phyloP scores from a whole-genome alignment of 2,797 vertebrate genomes.

The Poliocrania exsul region DNA sequence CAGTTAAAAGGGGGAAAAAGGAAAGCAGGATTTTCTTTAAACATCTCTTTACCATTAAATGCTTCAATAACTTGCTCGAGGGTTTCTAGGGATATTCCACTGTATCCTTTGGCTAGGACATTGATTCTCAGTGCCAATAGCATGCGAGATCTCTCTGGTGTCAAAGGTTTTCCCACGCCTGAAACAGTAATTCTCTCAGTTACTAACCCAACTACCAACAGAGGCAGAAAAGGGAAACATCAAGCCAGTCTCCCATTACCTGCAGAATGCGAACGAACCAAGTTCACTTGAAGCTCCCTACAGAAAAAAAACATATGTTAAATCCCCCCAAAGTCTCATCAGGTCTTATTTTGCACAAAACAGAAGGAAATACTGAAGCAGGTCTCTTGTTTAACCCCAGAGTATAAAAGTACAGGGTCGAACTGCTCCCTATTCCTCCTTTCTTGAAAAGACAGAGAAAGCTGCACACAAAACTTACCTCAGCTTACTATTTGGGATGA shows the following conservation, averaged over 20 bases:
- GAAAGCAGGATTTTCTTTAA: neutral
- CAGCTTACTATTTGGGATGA: slow-evolving; percentile 92
- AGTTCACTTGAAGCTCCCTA: slow-evolving; percentile 96
- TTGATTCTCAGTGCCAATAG: slow-evolving; percentile 95
- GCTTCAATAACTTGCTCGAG: slow-evolving; percentile 89
- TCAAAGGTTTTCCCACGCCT: slow-evolving; percentile 95
- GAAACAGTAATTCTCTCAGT: neutral
- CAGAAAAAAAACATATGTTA: neutral
- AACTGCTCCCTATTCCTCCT: neutral
- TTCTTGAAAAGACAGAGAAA: neutral
- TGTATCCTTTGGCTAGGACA: slow-evolving; percentile 95
- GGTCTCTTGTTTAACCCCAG: neutral
- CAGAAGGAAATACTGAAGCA: neutral
- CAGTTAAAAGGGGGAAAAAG: neutral
- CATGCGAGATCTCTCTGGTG: slow-evolving; percentile 95
- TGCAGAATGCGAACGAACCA: slow-evolving; percentile 95
- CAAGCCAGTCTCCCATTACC: slow-evolving; percentile 73
- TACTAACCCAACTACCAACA: neutral
- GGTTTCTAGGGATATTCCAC: slow-evolving; percentile 93
- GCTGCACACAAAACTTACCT: slow-evolving; percentile 77
- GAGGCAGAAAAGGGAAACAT: neutral
- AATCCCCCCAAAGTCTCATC: neutral
- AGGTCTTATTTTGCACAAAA: neutral
- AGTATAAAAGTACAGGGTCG: fast-evolving
- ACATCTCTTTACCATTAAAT: slow-evolving; percentile 87